Conservation (phyloP, 2,113 vertebrate genomes). For the Marmota monax region DNA sequence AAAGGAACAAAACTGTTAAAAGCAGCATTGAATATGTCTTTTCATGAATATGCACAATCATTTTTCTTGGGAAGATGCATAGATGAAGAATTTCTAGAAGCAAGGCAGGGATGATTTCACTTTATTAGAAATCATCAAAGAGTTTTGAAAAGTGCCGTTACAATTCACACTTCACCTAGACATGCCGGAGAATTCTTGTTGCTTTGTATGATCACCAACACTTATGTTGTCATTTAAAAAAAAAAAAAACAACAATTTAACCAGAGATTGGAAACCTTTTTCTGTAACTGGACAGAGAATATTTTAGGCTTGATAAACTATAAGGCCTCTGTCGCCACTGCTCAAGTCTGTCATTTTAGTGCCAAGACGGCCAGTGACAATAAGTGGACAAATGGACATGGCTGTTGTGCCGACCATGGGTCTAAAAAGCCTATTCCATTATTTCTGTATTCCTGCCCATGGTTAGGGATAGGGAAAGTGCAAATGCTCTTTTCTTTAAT, state of each 20-base stretch:
- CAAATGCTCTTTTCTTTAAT: neutral
- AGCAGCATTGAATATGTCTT: neutral
- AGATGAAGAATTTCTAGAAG: neutral
- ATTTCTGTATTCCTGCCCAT: neutral
- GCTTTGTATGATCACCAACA: neutral
- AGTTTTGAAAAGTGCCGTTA: neutral
- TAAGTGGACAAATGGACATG: neutral
- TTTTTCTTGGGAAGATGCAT: neutral
- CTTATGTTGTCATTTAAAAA: neutral
- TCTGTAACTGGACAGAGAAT: neutral
- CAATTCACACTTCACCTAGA: neutral
- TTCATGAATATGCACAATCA: neutral
- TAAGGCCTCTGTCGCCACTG: neutral
- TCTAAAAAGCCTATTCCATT: neutral
- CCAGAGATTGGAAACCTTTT: neutral
- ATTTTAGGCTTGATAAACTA: neutral
- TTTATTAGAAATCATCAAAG: constrained; percentile 13
- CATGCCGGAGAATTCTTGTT: neutral
- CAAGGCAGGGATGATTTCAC: neutral
- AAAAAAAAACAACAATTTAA: neutral
- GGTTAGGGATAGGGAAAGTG: neutral
- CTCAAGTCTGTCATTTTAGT: neutral
- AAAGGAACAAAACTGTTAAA: neutral
- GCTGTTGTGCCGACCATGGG: neutral
- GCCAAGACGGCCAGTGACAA: neutral